Evolutionary conservation across 2,888 invertebrate species (phyloP), one percentile per base, ranked within the genome.

Genomic region (Brachynemurus nebulosus): DNA sequence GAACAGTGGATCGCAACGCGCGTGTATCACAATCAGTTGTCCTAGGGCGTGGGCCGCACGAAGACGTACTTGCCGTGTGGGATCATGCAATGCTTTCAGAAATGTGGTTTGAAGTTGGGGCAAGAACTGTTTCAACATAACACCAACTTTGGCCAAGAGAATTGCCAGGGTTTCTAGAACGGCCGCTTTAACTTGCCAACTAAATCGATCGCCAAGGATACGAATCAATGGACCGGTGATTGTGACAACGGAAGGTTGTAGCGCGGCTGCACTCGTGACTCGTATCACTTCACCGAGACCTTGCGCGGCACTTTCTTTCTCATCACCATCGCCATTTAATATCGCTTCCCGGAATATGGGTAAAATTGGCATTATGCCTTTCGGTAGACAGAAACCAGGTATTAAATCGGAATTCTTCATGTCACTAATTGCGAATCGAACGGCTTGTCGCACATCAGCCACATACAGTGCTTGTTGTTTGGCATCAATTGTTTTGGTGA

Each of bases 51-150:
- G 71, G 1, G 88, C 93, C 7, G 95, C 90, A 68, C 86, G 86
- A 53, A 96, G 72, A 48, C 96, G 74, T 14, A 96, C 95, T 50
- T 77, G 72, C 45, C 93, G 73, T 63, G 85, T 85, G 19, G 84
- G 77, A 65, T 98, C 98, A 61, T 86, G 83, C 44, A 97, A 70
- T 3, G 96, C 88, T 68, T 96, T 96, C 42, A 96, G 74, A 69
- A 98, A 97, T 14, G 97, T 97, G 2, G 96, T 96, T 71, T 97
- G 97, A 30, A 98, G 75, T 67, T 98, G 98, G 2, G 98, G 97
- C 57, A 97, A 72, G 70, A 98, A 98, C 62, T 97, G 96, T 65
- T 95, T 95, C 63, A 98, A 67, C 81, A 92, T 85, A 27, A 83
- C 77, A 36, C 93, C 93, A 49, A 95, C 93, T 76, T 96, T 97